phyloP scores from a whole-genome alignment of 2,888 invertebrate genomes.

The Microchrysa polita region DNA sequence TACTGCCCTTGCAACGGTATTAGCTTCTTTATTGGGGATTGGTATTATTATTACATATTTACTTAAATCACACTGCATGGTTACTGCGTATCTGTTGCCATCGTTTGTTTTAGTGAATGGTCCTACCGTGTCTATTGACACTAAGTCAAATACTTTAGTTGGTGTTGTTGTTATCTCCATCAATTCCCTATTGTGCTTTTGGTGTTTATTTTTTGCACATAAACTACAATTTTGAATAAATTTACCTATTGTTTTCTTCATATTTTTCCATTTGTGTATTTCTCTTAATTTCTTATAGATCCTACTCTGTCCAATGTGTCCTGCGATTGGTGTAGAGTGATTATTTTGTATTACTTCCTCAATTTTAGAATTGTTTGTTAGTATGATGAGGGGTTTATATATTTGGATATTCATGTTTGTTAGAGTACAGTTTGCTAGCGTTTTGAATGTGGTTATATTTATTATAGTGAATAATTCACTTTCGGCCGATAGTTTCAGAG shows the following conservation, averaged over 20 bases:
- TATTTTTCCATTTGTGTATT: conserved; percentile 1
- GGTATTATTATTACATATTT: conserved; percentile 51
- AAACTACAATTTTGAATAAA: conserved; percentile 40
- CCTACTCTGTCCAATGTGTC: conserved; percentile 24
- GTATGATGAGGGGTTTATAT: not conserved
- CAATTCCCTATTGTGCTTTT: conserved; percentile 9
- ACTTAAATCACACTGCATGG: conserved; percentile 51
- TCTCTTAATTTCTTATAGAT: conserved; percentile 28
- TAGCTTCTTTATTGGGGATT: conserved; percentile 52
- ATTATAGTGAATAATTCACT: not conserved
- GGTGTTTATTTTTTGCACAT: conserved; percentile 32
- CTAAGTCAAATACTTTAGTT: conserved; percentile 46
- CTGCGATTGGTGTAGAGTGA: not conserved
- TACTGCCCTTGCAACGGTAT: no score
- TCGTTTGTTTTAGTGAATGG: conserved; percentile 47
- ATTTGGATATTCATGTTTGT: not conserved
- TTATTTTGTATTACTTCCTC: not conserved
- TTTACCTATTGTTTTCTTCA: conserved; percentile 2
- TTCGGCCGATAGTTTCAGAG: not conserved
- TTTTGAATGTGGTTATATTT: not conserved
- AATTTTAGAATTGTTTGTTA: no score
- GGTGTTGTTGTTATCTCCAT: no score
- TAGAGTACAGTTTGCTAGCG: not conserved
- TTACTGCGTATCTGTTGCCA: conserved; percentile 49
- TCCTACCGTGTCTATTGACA: no score